These are phyloP conservation scores for Premnoplex brunnescens DNA, from an alignment of 2,797 vertebrate genomes.

Conservation along the genomic window DNA sequence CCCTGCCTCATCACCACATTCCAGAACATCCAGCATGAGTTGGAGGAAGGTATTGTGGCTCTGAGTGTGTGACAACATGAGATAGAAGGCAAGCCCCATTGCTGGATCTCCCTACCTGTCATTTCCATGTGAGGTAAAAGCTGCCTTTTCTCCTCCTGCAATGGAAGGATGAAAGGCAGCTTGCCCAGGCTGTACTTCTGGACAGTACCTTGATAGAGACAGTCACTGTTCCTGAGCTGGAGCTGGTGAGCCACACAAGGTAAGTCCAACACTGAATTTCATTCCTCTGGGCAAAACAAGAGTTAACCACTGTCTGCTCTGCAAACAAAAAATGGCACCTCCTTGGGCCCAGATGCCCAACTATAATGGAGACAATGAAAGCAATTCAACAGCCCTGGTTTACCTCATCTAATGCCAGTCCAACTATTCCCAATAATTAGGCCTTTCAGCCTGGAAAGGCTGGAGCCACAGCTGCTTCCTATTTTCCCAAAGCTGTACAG, in stretches of 20 bases:
- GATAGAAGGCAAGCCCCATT: background rate
- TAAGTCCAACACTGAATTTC: background rate
- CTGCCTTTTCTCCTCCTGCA: background rate
- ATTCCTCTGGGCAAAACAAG: background rate
- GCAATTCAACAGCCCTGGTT: conserved; percentile 32
- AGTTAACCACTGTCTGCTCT: conserved; percentile 17
- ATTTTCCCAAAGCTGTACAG: conserved; percentile 51
- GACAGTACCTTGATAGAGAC: background rate
- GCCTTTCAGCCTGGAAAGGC: conserved; percentile 59
- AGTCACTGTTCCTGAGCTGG: background rate
- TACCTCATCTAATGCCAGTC: conserved; percentile 45
- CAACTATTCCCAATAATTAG: conserved; percentile 64
- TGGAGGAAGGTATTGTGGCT: background rate
- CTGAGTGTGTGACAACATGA: background rate
- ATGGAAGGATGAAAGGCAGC: background rate
- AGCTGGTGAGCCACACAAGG: background rate
- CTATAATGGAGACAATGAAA: conserved; percentile 10
- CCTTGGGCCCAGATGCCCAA: conserved; percentile 15
- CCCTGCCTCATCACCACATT: background rate
- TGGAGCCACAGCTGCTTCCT: conserved; percentile 62
- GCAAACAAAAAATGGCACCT: conserved; percentile 24
- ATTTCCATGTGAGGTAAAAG: background rate
- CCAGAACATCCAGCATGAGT: background rate
- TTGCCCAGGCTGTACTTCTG: background rate
- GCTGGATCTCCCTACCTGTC: background rate